Evolutionary conservation across 2,797 vertebrate species (phyloP), one percentile per base, ranked within the genome.

Genomic region (Galaxias olidus): DNA sequence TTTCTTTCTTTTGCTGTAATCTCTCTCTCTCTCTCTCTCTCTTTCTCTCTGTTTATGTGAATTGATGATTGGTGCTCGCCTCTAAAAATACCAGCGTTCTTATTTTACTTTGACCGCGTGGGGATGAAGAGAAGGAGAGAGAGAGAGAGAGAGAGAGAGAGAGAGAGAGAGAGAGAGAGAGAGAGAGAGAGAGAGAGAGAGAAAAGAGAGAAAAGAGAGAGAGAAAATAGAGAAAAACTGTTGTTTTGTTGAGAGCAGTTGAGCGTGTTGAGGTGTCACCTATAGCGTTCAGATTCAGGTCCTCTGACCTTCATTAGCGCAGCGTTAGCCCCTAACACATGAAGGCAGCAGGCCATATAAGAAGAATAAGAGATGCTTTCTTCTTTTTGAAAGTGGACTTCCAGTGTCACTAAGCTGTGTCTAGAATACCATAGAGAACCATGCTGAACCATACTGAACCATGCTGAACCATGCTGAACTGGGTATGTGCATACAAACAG

Each of bases 181-280:
- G 6, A 30, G 30, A 30, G 30, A 30, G 6, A 30, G 30, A 30
- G 30, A 30, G 6, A 2, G 30, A 30, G 30, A 30, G 6, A 30
- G 30, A 6, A 6, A 30, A 40, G 54, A 56, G 13, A 40, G 20
- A 42, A 56, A 30, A 56, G 1, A 49, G 59, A 55, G 3, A 19
- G 10, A 56, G 45, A 14, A 2, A 40, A 45, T 8, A 15, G 49
- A 52, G 60, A 61, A 61, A 75, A 63, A 62, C 64, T 56, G 54
- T 65, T 30, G 30, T 79, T 69, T 85, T 83, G 83, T 87, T 86
- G 88, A 86, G 79, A 80, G 73, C 86, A 83, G 67, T 58, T 73
- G 77, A 82, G 84, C 61, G 72, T 81, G 66, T 73, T 66, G 74
- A 75, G 68, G 59, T 62, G 11, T 71, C 62, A 42, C 62, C 61